Base-by-base conservation (phyloP, 1,140 invertebrate genomes). In the Apis cerana region DNA sequence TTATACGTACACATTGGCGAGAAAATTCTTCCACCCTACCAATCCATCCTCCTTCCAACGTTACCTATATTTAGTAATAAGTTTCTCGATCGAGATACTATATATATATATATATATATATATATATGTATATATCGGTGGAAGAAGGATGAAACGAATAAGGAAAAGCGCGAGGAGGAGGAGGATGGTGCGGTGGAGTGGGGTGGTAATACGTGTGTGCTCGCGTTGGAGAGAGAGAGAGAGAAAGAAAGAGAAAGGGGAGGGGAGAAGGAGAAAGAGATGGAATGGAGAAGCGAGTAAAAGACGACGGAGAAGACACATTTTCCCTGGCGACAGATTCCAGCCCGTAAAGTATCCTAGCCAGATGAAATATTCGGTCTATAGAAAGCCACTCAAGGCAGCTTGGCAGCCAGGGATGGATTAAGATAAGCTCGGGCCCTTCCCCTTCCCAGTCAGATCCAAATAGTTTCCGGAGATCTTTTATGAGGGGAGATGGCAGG, bases 281-380 rank as follows among this genome's bases (percentile, higher is more conserved):
- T 11, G 52, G 61, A 65, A 56, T 56, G 23, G 58, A 74, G 33
- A 3, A 33, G 33, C 33, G 33, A 33, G 33, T 33, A 33, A 33
- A 33, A 33, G 33, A 33, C 33, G 77, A 62, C 43, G 75, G 50
- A 75, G 68, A 56, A 82, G 75, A 82, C 74, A 81, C 83, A 85
- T 85, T 85, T 85, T 85, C 83, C 62, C 80, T n/a, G 69, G 71
- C 84, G 84, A 85, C 84, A 85, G 84, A 83, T 85, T 83, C 76
- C 82, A 72, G 5, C 43, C 81, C 71, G 76, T 85, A 85, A 85
- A 85, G 82, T 85, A 85, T 85, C 84, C 84, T 43, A 58, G n/a
- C 76, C 79, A 85, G 82, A 85, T 85, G 84, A 85, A 85, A 85
- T 85, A 85, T 85, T 83, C 76, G 81, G 75, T 79, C 75, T 83